Base-by-base conservation (phyloP, 2,113 vertebrate species). In the Meriones unguiculatus region DNA sequence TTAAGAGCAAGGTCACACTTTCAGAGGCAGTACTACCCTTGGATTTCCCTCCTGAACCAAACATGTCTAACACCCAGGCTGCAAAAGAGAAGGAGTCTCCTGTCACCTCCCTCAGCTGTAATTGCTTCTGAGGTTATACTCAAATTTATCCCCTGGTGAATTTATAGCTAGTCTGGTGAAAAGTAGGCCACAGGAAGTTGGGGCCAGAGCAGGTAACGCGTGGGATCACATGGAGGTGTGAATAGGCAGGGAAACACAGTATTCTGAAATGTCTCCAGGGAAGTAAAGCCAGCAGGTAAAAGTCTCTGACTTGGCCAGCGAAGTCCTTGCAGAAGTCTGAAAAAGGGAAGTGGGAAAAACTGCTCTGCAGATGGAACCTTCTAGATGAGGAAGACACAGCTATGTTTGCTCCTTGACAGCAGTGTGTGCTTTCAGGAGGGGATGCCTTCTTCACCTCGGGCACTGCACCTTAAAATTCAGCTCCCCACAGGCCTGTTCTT, bases 371-470 rank as follows among this genome's bases (percentile, higher is more conserved):
- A 14, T 65, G 54, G 20, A 73, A 2, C 2, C 2, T 8, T 57
- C 69, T 52, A 1, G n/a, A 41, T 4, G 7, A 14, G 5, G 2
- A 0, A 3, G 32, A 13, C 46, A 75, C 0, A 73, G 50, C 64
- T 80, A 52, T 54, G 12, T 52, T 75, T 70, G 12, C 25, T 46
- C 35, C 54, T 69, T n/a, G 3, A 5, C 57, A 30, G 30, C 3
- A n/a, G 2, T 14, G 1, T 0, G 0, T 30, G 14, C 0, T 50
- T 59, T 65, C 38, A 13, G 10, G 41, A 35, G 25, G 28, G 5
- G 2, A 67, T 20, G 30, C 15, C 3, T 41, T 94, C n/a, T 76
- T 57, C 75, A 80, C 25, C 22, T 5, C 2, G 57, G 93, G 32
- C 14, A 6, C 32, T 6, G 1, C 6, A 28, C 5, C 72, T 59